Conservation (phyloP, 2,113 vertebrate species). For the Lepus europaeus region DNA sequence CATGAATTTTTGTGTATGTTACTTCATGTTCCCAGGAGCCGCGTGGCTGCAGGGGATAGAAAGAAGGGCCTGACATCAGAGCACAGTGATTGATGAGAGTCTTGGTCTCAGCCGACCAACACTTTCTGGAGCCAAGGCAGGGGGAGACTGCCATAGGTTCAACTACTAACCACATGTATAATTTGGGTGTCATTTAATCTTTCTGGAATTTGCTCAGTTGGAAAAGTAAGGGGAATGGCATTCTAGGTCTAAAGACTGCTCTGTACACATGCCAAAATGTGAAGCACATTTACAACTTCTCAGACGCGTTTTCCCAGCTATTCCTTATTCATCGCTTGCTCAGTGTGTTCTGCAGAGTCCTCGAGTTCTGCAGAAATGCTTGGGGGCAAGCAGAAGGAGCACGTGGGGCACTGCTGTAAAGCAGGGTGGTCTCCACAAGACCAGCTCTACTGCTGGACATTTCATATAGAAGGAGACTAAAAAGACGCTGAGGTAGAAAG, state of each 20-base stretch:
- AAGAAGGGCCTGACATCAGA: neutral
- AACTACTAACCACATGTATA: neutral
- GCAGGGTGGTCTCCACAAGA: neutral
- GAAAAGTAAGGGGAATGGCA: neutral
- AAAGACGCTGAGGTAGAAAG: neutral
- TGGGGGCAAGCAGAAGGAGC: neutral
- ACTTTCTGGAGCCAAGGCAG: neutral
- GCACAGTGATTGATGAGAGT: neutral
- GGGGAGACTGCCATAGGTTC: neutral
- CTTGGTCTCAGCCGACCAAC: neutral
- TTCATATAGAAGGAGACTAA: neutral
- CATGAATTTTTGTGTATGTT: neutral
- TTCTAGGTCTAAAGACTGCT: neutral
- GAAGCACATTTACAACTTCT: neutral
- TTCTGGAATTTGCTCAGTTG: neutral
- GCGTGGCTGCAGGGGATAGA: neutral
- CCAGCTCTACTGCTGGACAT: neutral
- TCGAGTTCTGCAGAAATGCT: neutral
- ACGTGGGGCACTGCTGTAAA: rapidly evolving
- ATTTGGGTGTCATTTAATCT: neutral
- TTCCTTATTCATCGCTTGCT: neutral
- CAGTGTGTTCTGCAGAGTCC: neutral
- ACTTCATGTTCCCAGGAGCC: neutral
- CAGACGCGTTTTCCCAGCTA: neutral
- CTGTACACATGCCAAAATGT: neutral